These are phyloP conservation scores for Cheumatopsyche charites DNA, from an alignment of 1,140 invertebrate genomes.

Conservation along the genomic window DNA sequence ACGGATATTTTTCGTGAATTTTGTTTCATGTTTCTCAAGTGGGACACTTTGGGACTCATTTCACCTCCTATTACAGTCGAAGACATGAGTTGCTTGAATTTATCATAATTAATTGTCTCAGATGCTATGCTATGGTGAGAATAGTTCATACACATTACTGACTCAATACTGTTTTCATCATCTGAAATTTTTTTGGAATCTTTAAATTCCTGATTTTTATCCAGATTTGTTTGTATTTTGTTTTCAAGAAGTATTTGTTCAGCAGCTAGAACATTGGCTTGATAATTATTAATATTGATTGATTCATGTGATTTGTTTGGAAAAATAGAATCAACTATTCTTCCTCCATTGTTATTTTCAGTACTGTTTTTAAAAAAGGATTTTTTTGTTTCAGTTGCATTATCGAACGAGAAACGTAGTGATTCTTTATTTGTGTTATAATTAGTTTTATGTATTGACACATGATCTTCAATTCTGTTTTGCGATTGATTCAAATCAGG, in stretches of 20 bases:
- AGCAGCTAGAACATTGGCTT: too few relatives aligned
- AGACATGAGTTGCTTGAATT: slow-evolving; percentile 39
- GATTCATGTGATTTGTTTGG: slow-evolving; percentile 29
- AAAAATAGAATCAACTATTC: slow-evolving; percentile 39
- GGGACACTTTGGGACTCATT: slow-evolving; percentile 33
- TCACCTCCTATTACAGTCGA: slow-evolving; percentile 40
- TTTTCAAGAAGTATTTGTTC: too few relatives aligned
- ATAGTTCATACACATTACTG: slow-evolving; percentile 4
- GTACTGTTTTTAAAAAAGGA: background rate
- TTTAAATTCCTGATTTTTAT: too few relatives aligned
- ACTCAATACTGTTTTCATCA: slow-evolving; percentile 36
- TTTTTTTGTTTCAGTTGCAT: slow-evolving; percentile 6
- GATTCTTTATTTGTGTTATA: background rate
- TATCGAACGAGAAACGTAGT: background rate
- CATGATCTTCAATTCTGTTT: background rate
- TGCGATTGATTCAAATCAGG: too few relatives aligned
- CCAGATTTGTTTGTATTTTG: too few relatives aligned
- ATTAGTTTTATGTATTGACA: background rate
- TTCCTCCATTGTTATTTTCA: slow-evolving; percentile 1
- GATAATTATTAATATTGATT: slow-evolving; percentile 16
- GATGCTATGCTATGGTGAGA: slow-evolving; percentile 37
- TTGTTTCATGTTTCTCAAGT: background rate
- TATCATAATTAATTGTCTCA: slow-evolving; percentile 44
- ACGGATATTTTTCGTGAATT: background rate
- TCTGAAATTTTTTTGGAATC: background rate